A percentile compares a stretch with the other conserved stretches of the same genome.
Evolutionary conservation across 2,888 invertebrate genomes (phyloP).

Genomic region (Thumatha senex): DNA sequence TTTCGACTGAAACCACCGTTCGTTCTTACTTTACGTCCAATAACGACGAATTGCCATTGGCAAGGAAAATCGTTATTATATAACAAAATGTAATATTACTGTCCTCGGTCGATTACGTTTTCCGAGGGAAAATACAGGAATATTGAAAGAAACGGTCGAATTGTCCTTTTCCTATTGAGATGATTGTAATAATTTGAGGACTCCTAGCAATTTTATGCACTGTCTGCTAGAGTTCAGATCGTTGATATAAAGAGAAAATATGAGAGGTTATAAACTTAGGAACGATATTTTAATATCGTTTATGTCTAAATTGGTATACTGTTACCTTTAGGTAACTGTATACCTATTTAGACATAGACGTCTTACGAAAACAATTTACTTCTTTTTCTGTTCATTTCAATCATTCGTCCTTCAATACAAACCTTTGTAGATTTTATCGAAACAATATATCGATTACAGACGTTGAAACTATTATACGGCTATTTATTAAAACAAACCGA

Average conservation of each 20-base stretch:
- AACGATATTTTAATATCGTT: slow-evolving; percentile 5
- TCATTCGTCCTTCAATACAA: slow-evolving; percentile 10
- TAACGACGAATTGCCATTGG: slow-evolving; percentile 70
- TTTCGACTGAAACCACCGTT: slow-evolving; percentile 63
- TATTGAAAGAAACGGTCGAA: slow-evolving; percentile 61
- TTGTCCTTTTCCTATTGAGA: slow-evolving; percentile 60
- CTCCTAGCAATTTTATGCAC: slow-evolving; percentile 55
- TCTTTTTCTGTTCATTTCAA: slow-evolving; percentile 6
- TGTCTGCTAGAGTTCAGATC: slow-evolving; percentile 45
- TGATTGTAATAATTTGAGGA: slow-evolving; percentile 56
- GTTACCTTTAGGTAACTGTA: too few species aligned
- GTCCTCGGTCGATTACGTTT: slow-evolving; percentile 62
- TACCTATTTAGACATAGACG: background rate
- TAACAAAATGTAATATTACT: slow-evolving; percentile 65
- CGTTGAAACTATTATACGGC: slow-evolving; percentile 35
- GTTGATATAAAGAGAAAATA: slow-evolving; percentile 38
- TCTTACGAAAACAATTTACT: too few species aligned
- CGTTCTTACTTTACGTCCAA: slow-evolving; percentile 68
- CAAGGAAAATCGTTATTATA: slow-evolving; percentile 70
- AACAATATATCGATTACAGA: slow-evolving; percentile 37
- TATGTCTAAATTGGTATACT: too few species aligned
- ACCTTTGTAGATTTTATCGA: slow-evolving; percentile 13
- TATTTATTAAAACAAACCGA: slow-evolving; percentile 50
- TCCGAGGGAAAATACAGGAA: slow-evolving; percentile 59
- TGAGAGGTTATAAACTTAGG: slow-evolving; percentile 24